A percentile compares a stretch with the other conserved stretches of the same genome.
Conservation (phyloP, 2,888 invertebrate genomes). For the Drosophila testacea region DNA sequence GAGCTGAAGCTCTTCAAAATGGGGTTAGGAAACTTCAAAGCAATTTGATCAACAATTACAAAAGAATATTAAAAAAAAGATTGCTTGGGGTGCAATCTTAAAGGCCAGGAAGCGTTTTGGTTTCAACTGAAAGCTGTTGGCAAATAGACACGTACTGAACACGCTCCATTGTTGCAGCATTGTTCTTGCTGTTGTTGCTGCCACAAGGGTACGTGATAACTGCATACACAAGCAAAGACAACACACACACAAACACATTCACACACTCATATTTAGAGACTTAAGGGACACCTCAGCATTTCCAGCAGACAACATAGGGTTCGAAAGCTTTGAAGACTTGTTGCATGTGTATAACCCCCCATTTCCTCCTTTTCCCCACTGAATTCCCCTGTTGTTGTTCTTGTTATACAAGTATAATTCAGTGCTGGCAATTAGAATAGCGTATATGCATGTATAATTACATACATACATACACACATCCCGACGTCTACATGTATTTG, state of each 20-base stretch:
- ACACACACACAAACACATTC: neutral
- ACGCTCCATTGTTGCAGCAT: constrained; percentile 31
- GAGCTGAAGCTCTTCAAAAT: neutral
- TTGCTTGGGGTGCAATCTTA: constrained; percentile 18
- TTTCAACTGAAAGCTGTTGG: constrained; percentile 8
- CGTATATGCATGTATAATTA: constrained; percentile 8
- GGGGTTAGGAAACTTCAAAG: constrained; percentile 9
- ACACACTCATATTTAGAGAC: neutral
- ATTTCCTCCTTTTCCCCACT: neutral
- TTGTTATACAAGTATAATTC: constrained; percentile 1
- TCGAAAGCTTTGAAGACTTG: constrained; percentile 19
- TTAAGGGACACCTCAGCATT: constrained; percentile 12
- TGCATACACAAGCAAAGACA: constrained; percentile 14
- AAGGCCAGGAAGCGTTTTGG: neutral
- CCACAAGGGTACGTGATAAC: constrained; percentile 34
- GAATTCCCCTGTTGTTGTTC: neutral
- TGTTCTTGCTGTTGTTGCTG: neutral
- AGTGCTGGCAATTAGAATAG: constrained; percentile 38
- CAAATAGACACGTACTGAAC: constrained; percentile 41
- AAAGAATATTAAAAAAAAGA: neutral
- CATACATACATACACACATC: neutral
- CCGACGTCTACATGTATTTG: constrained; percentile 1
- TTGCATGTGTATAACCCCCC: constrained; percentile 1
- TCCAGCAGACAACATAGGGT: neutral
- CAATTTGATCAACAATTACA: constrained; percentile 27